Base-by-base conservation (phyloP, 2,888 invertebrate genomes). In the Melinaea menophilus region DNA sequence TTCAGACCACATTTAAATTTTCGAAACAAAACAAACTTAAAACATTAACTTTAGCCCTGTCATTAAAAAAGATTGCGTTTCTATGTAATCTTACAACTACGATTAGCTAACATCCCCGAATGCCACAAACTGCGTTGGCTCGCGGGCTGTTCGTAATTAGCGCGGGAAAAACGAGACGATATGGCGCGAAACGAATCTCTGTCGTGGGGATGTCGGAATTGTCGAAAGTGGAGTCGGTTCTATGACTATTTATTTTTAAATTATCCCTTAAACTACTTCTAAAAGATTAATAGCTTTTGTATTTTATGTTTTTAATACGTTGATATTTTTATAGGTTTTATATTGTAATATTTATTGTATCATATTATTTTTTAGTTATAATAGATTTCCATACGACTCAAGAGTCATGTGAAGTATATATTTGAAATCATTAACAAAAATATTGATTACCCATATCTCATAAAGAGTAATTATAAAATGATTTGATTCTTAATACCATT, bases 171-270 rank as follows among this genome's bases (percentile, higher is more conserved):
- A 84, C 81, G 77, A 73, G 75, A 77, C 83, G 83, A 83, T 82
- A 85, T 84, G 84, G 82, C 77, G 79, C 83, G 84, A 76, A 82
- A 84, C 84, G 83, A 80, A 82, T 83, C 79, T 63, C 62, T 64
- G 55, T 57, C 58, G 31, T 55, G 51, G 7, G 35, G 59, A 64
- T 41, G 33, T 55, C 5, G 9, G n/a, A 58, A 58, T 5, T 31
- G 12, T 64, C 45, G 61, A 41, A 41, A 64, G 41, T 41, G 13
- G 33, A 4, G 34, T 5, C 45, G 57, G 54, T 54, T 55, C 51
- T 35, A 46, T 33, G 41, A 41, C 9, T 12, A 34, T n/a, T 37
- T 54, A 11, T 48, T 48, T 46, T 34, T 33, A 13, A 51, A 51
- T 31, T 51, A 31, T 22, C n/a, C 31, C 5, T 51, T 9, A 9